Evolutionary conservation across 2,888 invertebrate genomes (phyloP).

Genomic region (Charanyca ferruginea): DNA sequence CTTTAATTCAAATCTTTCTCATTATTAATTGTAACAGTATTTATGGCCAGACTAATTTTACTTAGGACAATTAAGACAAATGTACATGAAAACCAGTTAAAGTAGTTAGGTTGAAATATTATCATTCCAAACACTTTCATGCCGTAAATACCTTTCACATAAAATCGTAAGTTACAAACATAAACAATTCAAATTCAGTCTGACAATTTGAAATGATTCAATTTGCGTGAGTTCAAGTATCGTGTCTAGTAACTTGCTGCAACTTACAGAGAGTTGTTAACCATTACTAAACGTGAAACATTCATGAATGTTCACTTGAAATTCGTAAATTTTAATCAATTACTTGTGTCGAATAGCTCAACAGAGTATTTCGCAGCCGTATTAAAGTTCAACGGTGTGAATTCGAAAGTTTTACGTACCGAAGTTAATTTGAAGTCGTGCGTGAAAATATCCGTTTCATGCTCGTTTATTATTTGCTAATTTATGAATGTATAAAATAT

Average conservation of each 20-base stretch:
- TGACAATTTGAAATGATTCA: slow-evolving; percentile 21
- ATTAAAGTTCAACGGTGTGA: slow-evolving; percentile 20
- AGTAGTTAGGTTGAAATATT: too few species aligned
- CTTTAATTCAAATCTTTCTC: too few species aligned
- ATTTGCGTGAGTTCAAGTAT: slow-evolving; percentile 34
- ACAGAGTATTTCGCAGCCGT: slow-evolving; percentile 14
- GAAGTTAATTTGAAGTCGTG: slow-evolving; percentile 28
- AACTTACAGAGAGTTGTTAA: slow-evolving; percentile 30
- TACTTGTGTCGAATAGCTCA: slow-evolving; percentile 22
- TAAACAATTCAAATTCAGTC: slow-evolving; percentile 29
- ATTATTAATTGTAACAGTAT: too few species aligned
- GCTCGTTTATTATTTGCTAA: slow-evolving; percentile 2
- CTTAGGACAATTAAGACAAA: too few species aligned
- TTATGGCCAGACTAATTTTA: too few species aligned
- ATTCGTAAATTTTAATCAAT: slow-evolving; percentile 41
- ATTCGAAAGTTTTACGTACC: slow-evolving; percentile 30
- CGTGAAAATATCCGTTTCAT: slow-evolving; percentile 8
- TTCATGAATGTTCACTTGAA: slow-evolving; percentile 27
- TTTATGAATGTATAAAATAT: not conserved
- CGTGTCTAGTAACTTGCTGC: slow-evolving; percentile 35
- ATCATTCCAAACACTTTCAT: slow-evolving; percentile 18
- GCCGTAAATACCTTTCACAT: slow-evolving; percentile 14
- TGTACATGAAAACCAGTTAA: too few species aligned
- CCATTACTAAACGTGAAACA: slow-evolving; percentile 26
- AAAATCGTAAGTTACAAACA: slow-evolving; percentile 1